Percentiles rank a stretch among this genome's conserved stretches.
Evolutionary conservation across 2,888 invertebrate species (phyloP).

Genomic region (Rambutsinella grinnellia): DNA sequence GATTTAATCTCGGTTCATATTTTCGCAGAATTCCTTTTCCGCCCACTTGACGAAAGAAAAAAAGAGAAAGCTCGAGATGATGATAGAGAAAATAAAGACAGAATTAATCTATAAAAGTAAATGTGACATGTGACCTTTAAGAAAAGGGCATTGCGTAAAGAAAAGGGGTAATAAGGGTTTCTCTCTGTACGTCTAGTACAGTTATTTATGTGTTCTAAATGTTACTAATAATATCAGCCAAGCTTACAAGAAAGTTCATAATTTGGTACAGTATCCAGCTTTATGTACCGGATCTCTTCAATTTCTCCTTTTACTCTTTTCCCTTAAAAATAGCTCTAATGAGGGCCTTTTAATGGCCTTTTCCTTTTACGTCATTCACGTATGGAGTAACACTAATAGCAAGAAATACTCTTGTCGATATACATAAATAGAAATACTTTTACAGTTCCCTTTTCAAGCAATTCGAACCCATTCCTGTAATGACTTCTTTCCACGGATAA

Average conservation of each 20-base stretch:
- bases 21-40: neutral
- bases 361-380: neutral
- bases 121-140: slow-evolving; percentile 10
- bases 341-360: neutral
- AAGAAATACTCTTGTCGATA: too few species aligned
- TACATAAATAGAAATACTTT: too few species aligned
- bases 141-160: slow-evolving; percentile 6
- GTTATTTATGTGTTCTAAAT: too few species aligned
- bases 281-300: neutral
- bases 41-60: neutral
- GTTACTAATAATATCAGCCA: too few species aligned
- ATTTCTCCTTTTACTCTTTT: too few species aligned
- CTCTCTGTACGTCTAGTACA: too few species aligned
- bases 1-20: neutral
- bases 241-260: neutral
- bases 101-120: slow-evolving; percentile 4
- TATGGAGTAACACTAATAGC: neutral
- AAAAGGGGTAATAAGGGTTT: neutral
- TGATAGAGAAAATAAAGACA: neutral
- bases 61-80: neutral
- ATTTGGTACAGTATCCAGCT: too few species aligned
- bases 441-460: too few species aligned
- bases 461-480: too few species aligned
- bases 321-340: neutral
- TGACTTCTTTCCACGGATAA: too few species aligned